Evolutionary conservation across 2,888 invertebrate species (phyloP).

Genomic region (Ceramica pisi): DNA sequence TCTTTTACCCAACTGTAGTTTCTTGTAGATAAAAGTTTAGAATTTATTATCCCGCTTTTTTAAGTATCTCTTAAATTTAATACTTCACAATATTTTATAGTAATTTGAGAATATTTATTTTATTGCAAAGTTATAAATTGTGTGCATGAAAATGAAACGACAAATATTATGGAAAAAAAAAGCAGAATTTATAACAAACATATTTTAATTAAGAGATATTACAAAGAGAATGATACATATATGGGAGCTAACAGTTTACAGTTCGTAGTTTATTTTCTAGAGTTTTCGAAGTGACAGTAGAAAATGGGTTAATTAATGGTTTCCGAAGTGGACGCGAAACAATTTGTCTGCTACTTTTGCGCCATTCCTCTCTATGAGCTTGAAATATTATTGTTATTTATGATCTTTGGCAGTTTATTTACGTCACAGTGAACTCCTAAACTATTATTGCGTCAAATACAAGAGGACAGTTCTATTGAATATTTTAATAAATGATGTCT

Average conservation of each 20-base stretch:
- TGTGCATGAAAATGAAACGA: background rate
- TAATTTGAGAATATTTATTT: background rate
- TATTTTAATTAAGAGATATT: background rate
- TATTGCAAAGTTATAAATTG: no score
- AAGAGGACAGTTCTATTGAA: background rate
- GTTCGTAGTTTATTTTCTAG: slow-evolving; percentile 41
- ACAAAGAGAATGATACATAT: background rate
- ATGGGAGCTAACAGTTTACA: slow-evolving; percentile 2
- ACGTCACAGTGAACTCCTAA: slow-evolving; percentile 7
- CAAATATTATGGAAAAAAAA: background rate
- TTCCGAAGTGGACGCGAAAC: slow-evolving; percentile 47
- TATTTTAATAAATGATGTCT: no score
- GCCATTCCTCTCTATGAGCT: slow-evolving; percentile 44
- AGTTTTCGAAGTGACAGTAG: slow-evolving; percentile 46
- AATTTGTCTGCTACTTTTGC: slow-evolving; percentile 47
- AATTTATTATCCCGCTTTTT: background rate
- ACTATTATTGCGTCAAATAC: slow-evolving; percentile 5
- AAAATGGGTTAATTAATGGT: slow-evolving; percentile 59
- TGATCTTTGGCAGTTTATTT: slow-evolving; percentile 42
- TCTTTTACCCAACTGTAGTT: no score
- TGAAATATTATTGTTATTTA: slow-evolving; percentile 56
- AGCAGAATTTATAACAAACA: slow-evolving; percentile 12
- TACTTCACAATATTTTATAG: background rate
- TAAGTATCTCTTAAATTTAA: background rate
- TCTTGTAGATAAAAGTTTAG: background rate